These are phyloP conservation scores for Lithophane leautieri DNA, from an alignment of 2,888 invertebrate genomes.

Conservation along the genomic window DNA sequence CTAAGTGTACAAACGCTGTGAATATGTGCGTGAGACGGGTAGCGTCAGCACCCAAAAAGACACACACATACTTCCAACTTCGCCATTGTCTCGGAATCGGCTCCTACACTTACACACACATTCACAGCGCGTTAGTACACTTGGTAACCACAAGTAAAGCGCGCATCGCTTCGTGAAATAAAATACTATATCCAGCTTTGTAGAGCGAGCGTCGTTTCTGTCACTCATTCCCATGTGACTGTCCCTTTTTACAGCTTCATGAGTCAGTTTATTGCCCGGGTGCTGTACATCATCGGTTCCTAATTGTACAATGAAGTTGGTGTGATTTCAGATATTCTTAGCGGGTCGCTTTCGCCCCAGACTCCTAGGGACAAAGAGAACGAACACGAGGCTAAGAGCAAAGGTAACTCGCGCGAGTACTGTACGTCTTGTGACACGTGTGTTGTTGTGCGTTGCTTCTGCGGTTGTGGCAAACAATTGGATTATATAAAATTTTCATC, in stretches of 20 bases:
- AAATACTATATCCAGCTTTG: neutral
- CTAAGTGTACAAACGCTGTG: too few species aligned
- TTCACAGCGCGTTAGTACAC: too few species aligned
- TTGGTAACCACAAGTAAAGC: too few species aligned
- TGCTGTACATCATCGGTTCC: conserved; percentile 2
- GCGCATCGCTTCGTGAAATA: neutral
- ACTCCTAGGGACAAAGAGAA: conserved; percentile 92
- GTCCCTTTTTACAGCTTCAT: neutral
- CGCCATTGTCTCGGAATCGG: too few species aligned
- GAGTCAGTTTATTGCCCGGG: neutral
- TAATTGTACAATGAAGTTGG: conserved; percentile 63
- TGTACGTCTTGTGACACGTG: conserved; percentile 69
- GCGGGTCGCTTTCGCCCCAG: conserved; percentile 92
- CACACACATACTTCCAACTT: too few species aligned
- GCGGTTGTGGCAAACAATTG: conserved; percentile 70
- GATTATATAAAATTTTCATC: too few species aligned
- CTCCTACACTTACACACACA: too few species aligned
- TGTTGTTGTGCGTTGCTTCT: conserved; percentile 75
- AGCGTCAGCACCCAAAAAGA: too few species aligned
- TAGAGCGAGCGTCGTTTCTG: neutral
- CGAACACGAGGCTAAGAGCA: conserved; percentile 94
- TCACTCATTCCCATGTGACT: neutral
- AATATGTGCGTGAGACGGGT: too few species aligned
- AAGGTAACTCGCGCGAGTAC: conserved; percentile 90
- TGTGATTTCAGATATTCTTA: conserved; percentile 93